These are phyloP conservation scores for Exephanes ischioxanthus DNA, from an alignment of 2,888 invertebrate species.

Conservation along the genomic window DNA sequence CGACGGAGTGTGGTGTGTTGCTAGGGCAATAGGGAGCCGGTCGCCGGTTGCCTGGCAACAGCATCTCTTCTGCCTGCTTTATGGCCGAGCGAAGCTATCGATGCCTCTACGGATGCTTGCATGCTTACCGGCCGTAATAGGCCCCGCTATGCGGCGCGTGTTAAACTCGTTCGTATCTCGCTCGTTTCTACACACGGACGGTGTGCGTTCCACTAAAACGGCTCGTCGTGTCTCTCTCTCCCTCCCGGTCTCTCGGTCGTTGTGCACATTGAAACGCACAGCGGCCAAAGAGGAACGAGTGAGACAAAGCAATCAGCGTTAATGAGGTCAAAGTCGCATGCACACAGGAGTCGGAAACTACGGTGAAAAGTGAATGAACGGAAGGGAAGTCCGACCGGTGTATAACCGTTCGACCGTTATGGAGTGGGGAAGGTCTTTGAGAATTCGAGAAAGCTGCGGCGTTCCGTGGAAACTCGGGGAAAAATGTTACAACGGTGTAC, in stretches of 20 bases:
- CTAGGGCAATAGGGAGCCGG: constrained; percentile 77
- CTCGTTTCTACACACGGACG: background rate
- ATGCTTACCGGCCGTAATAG: constrained; percentile 28
- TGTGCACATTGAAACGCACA: constrained; percentile 5
- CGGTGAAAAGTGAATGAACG: constrained; percentile 50
- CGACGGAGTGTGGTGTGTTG: constrained; percentile 72
- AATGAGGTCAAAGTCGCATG: constrained; percentile 64
- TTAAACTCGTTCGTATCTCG: constrained; percentile 26
- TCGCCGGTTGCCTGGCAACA: constrained; percentile 83
- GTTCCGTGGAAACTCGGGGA: constrained; percentile 36
- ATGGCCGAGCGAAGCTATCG: constrained; percentile 58
- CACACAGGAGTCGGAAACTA: constrained; percentile 41
- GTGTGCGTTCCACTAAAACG: constrained; percentile 13
- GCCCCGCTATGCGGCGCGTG: constrained; percentile 6
- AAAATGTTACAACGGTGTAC: constrained; percentile 18
- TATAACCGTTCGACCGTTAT: background rate
- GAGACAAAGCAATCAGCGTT: constrained; percentile 39
- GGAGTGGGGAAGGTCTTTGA: constrained; percentile 11
- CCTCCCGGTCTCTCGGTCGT: background rate
- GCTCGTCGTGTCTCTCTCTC: background rate
- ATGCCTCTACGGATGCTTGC: constrained; percentile 31
- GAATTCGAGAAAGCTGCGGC: constrained; percentile 50
- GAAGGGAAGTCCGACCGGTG: background rate
- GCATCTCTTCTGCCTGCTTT: constrained; percentile 72
- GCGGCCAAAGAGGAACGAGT: background rate